Evolutionary conservation across 2,113 vertebrate genomes (phyloP), one percentile per base, ranked within the genome.

Genomic region (Dasypus novemcinctus): DNA sequence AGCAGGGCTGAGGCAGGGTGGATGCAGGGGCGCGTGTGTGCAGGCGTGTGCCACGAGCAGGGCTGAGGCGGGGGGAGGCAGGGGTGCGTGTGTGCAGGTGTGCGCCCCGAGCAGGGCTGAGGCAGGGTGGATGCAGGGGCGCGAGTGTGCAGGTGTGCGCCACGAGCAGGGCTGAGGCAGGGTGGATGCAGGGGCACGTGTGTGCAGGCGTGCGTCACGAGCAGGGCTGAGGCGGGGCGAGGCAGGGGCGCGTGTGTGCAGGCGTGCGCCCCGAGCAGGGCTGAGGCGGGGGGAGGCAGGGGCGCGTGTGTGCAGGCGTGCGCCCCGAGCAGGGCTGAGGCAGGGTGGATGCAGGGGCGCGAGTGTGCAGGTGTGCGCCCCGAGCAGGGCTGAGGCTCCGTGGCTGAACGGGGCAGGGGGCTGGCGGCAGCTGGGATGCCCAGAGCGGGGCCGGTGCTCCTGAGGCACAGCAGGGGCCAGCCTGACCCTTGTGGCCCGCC

Each of bases 121-220:
- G 59, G 9, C 36, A n/a, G n/a, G n/a, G n/a, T n/a, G n/a, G n/a
- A 9, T 38, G 17, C 52, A 54, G 13, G 38, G 15, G 54, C 29
- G 46, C 9, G 4, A 18, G 46, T 2, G 23, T 12, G 12, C 46
- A 6, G 1, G 52, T 18, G 14, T 13, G 43, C 5, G 31, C 7
- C 31, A 11, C 4, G 1, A 57, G 74, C 15, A 29, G 25, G 12
- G 10, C 7, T n/a, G 54, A 94, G 59, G 9, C 36, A n/a, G n/a
- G n/a, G n/a, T n/a, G n/a, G n/a, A 9, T 38, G 17, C 52, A 54
- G 13, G 38, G 15, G 54, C 29, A 11, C 9, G 4, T 29, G 46
- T 2, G 23, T 12, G 12, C 46, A 6, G 1, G 52, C 10, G 14
- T 13, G 43, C 5, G 31, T 5, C 31, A 11, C 4, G 1, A 57